Evolutionary conservation across 2,888 invertebrate species (phyloP).

Genomic region (Eupithecia insigniata): DNA sequence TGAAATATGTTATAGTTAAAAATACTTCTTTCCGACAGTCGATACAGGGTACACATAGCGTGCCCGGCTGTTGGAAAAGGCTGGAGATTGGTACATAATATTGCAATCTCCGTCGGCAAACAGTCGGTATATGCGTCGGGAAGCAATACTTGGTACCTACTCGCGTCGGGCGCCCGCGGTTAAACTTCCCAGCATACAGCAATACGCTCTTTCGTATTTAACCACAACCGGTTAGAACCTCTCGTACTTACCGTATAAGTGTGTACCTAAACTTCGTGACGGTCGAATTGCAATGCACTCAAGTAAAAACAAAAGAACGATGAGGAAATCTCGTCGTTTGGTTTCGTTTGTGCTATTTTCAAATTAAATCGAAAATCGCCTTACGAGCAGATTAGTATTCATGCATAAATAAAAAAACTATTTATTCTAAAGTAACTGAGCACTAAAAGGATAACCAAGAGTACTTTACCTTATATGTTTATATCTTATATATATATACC

Average conservation of each 20-base stretch:
- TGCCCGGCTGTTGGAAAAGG: slow-evolving; percentile 63
- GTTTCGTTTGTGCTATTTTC: not conserved
- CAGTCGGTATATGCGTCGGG: slow-evolving; percentile 68
- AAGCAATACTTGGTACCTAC: slow-evolving; percentile 64
- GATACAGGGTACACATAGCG: slow-evolving; percentile 55
- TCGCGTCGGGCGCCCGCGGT: slow-evolving; percentile 66
- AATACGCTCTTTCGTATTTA: slow-evolving; percentile 78
- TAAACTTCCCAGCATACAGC: slow-evolving; percentile 73
- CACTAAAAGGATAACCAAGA: too few relatives aligned
- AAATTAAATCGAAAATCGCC: not conserved
- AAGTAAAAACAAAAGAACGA: not conserved
- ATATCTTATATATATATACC: too few relatives aligned
- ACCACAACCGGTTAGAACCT: slow-evolving; percentile 66
- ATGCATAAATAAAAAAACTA: too few relatives aligned
- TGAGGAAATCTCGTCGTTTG: not conserved
- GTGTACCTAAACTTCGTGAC: slow-evolving; percentile 1
- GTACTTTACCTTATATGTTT: too few relatives aligned
- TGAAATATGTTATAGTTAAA: slow-evolving; percentile 55
- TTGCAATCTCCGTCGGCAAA: slow-evolving; percentile 79
- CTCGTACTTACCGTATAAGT: slow-evolving; percentile 43
- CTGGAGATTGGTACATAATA: slow-evolving; percentile 76
- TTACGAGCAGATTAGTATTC: too few relatives aligned
- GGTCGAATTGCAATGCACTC: not conserved
- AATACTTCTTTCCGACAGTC: slow-evolving; percentile 67
- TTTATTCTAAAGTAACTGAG: too few relatives aligned